Base-by-base conservation (phyloP, 1,140 invertebrate species). In the Maniola jurtina region DNA sequence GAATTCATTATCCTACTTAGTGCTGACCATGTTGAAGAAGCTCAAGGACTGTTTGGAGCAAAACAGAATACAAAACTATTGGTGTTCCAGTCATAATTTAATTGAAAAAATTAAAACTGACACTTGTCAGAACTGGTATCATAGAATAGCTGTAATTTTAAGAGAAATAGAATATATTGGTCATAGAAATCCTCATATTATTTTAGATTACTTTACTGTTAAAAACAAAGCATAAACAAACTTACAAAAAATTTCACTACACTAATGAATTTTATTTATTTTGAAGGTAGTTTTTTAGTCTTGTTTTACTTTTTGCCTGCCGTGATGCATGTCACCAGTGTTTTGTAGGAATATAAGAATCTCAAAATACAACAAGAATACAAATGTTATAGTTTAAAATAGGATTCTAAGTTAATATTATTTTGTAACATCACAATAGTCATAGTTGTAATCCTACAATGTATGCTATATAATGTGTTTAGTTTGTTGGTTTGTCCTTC, bases 31-130 rank as follows among this genome's bases (percentile, higher is more conserved):
- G 81, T 56, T 81, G 35, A 72, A 71, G 48, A 80, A 72, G 62
- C 64, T 83, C 33, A 71, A 66, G 61, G 69, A 77, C 38, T 61
- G 66, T 48, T 73, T 83, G 45, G 25, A 34, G 15, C 35, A 68
- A 34, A 66, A 63, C 36, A 66, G 64, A 59, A 81, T 83, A 47
- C 61, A 38, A 40, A 81, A 83, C 62, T 81, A 73, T 71, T 83
- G 81, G 81, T 78, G 79, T 45, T 69, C 77, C 5, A 66, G 70
- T 15, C 67, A 77, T 47, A 83, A 83, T 66, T 58, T 83, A 33
- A 55, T 81, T 11, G 70, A 73, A 35, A 81, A 77, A 64, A 70
- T 80, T 35, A 81, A 80, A 70, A 25, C 15, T 6, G 63, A 68
- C 59, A 81, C 79, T 4, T 77, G 77, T 66, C 40, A 68, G 57